Evolutionary conservation across 2,888 invertebrate genomes (phyloP).

Genomic region (Melangyna quadrimaculata): DNA sequence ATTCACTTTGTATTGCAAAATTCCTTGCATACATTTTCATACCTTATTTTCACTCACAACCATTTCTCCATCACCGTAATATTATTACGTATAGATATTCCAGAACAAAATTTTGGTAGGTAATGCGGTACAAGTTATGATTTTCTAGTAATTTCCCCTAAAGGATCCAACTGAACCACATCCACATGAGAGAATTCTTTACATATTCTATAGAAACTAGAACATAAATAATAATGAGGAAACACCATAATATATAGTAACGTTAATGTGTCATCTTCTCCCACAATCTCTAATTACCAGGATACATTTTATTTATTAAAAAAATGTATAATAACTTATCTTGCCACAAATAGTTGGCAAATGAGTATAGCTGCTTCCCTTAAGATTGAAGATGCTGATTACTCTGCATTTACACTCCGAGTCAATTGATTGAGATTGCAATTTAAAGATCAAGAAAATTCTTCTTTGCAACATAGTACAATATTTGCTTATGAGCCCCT

Average conservation of each 20-base stretch:
- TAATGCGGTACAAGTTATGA: slow-evolving; percentile 49
- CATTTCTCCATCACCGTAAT: background rate
- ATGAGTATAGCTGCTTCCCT: slow-evolving; percentile 1
- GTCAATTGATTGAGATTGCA: background rate
- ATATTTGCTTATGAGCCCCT: too few species aligned
- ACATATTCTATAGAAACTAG: slow-evolving; percentile 6
- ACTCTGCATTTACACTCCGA: background rate
- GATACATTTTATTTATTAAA: slow-evolving; percentile 36
- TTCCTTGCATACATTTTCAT: slow-evolving; percentile 54
- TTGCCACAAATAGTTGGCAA: slow-evolving; percentile 28
- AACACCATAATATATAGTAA: slow-evolving; percentile 27
- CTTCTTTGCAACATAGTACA: too few species aligned
- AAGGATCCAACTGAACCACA: slow-evolving; percentile 4
- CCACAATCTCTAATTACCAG: slow-evolving; percentile 66
- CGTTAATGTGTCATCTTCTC: slow-evolving; percentile 50
- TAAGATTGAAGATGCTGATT: slow-evolving; percentile 7
- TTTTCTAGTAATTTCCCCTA: slow-evolving; percentile 39
- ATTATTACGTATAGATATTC: slow-evolving; percentile 30
- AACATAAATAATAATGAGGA: slow-evolving; percentile 59
- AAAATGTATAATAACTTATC: slow-evolving; percentile 29
- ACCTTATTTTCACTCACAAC: slow-evolving; percentile 36
- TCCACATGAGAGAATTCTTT: background rate
- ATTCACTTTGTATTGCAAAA: slow-evolving; percentile 34
- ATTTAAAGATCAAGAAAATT: background rate
- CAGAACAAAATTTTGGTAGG: slow-evolving; percentile 1